A percentile compares a stretch with the other conserved stretches of the same genome.
Evolutionary conservation across 2,113 vertebrate species (phyloP).

Genomic region (Tamias sibiricus): DNA sequence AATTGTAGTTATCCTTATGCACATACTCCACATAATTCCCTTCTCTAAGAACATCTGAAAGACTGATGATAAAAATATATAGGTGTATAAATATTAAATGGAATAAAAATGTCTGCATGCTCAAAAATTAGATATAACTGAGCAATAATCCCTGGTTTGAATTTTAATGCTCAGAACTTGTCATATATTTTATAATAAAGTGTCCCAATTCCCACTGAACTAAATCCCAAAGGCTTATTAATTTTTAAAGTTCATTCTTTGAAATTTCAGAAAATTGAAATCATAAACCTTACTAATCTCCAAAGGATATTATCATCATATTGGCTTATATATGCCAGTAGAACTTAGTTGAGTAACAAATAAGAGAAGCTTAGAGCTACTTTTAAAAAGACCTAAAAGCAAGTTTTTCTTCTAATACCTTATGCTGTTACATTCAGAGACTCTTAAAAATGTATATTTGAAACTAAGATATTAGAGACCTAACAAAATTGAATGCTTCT

Average conservation of each 20-base stretch:
- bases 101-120: neutral
- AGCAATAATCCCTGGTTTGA: constrained; percentile 56
- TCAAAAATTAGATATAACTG: constrained; percentile 33
- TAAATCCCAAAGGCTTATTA: constrained; percentile 55
- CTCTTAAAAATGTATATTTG: neutral
- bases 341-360: constrained; percentile 29
- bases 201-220: constrained; percentile 32
- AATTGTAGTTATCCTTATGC: constrained; percentile 43
- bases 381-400: constrained; percentile 40
- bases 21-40: neutral
- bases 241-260: constrained; percentile 48
- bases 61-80: constrained; percentile 57
- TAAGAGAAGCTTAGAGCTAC: constrained; percentile 39
- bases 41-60: constrained; percentile 15
- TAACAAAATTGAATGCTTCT: neutral
- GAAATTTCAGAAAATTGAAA: constrained; percentile 73
- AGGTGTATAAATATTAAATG: constrained; percentile 52
- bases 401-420: constrained; percentile 27
- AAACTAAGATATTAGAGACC: neutral
- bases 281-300: constrained; percentile 65
- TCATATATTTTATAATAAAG: constrained; percentile 57
- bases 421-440: neutral
- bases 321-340: constrained; percentile 45
- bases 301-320: constrained; percentile 67
- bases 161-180: constrained; percentile 64